Base-by-base conservation (phyloP, 1,140 invertebrate genomes). In the Drosophila punjabiensis region DNA sequence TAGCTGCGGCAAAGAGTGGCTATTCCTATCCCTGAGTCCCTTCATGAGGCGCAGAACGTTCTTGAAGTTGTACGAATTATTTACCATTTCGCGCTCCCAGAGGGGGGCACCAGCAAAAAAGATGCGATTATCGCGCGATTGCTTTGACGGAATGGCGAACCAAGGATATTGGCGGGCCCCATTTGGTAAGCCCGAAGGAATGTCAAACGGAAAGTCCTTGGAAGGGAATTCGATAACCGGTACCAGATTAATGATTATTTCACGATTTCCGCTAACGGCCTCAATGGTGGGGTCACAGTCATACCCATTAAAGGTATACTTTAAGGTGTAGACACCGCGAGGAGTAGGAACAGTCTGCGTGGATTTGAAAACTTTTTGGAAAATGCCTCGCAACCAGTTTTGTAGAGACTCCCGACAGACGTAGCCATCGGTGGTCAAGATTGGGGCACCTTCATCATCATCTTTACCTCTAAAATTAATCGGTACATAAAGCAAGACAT, bases 21-120 rank as follows among this genome's bases (percentile, higher is more conserved):
- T 39, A 0, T 3, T 11, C 18, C 3, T 0, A 28, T 80, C 78
- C 13, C 63, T 78, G 53, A 80, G 14, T 30, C 33, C 67, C 33
- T 79, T 79, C 77, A 79, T 79, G 13, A 79, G 58, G 5, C 77
- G 77, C 14, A 79, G 24, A 8, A 58, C 55, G 14, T 79, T 73
- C 33, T 79, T 79, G 11, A 79, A 33, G 30, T 79, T 79, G 4
- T 66, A 4, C 13, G 55, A 39, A 10, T 20, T 45, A 10, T 48
- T 61, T 61, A 79, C 48, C 41, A 73, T 20, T 35, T 73, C 61
- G 7, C 77, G 67, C 35, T 79, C 77, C 77, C 77, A 79, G 11
- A 65, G 56, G 3, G 78, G 78, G 10, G 77, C 77, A 18, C 68
- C 62, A 2, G 66, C 69, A 68, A 80, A 67, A 73, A 80, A 74